Evolutionary conservation across 1,140 invertebrate species (phyloP), one percentile per base, ranked within the genome.

Genomic region (Yoshiicerus persimilis): DNA sequence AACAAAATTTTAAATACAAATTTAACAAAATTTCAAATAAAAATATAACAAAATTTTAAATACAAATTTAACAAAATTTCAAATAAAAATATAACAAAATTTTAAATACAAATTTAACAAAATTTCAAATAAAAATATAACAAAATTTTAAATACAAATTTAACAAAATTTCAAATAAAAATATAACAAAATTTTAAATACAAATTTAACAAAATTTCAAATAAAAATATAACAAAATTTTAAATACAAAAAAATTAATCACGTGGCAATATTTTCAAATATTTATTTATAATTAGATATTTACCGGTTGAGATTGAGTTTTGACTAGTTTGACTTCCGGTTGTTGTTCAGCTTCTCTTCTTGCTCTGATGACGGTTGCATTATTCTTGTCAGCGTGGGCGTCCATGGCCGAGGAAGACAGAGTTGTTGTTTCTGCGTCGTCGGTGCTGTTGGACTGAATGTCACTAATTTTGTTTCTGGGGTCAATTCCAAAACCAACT

Each of bases 401-500:
- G 9, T 25, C 25, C 2, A 30, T 16, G 16, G 6, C 32, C 20
- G 4, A 27, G 84, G 38, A 32, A 39, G 32, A 25, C 13, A 66
- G 10, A n/a, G 30, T 70, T 6, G 66, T n/a, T 38, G 25, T 83
- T 39, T 16, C n/a, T 6, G 27, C 38, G 4, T 89, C 88, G 6
- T 86, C 88, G 0, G 89, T 91, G n/a, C 77, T 80, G 47, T 91
- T 91, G 32, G 89, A 91, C 27, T 90, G 88, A 56, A 89, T 89
- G 10, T 70, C 88, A 13, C 84, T 66, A 13, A 27, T 36, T 27
- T 88, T 86, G 41, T 89, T 90, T 83, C 90, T 86, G 3, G 90
- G 90, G 39, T 91, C 90, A 84, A 91, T 91, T 6, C 89, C 89
- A 41, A 88, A 90, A 2, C 90, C 90, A 27, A 91, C 90, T 83